Evolutionary conservation across 2,888 invertebrate species (phyloP).

Genomic region (Proisotoma minuta): DNA sequence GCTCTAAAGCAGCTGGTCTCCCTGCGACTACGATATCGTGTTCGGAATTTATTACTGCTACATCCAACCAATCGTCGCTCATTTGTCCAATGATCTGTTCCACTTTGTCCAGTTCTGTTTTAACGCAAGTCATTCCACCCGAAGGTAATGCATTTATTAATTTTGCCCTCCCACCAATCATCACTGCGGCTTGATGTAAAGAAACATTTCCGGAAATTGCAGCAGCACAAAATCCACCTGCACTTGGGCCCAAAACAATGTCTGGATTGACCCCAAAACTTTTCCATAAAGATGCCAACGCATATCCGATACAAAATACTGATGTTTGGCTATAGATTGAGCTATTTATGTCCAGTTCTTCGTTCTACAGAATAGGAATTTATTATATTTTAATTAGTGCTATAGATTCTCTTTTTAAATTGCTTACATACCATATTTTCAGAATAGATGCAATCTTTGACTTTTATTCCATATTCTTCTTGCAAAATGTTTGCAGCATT

Average conservation of each 20-base stretch:
- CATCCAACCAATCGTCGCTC: neutral
- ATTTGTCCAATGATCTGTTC: neutral
- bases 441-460: neutral
- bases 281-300: neutral
- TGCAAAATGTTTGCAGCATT: neutral
- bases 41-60: neutral
- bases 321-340: neutral
- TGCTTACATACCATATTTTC: neutral
- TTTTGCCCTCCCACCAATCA: neutral
- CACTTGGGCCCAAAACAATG: neutral
- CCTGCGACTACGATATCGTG: neutral
- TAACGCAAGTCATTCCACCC: neutral
- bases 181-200: neutral
- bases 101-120: neutral
- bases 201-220: neutral
- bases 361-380: neutral
- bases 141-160: neutral
- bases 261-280: neutral
- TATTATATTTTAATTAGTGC: neutral
- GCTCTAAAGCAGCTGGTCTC: neutral
- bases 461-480: neutral
- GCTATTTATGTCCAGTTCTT: neutral
- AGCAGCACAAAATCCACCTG: neutral
- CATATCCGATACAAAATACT: neutral
- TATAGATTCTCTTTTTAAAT: neutral